These are phyloP conservation scores for Argyra leucocephala DNA, from an alignment of 2,888 invertebrate species.

Conservation along the genomic window DNA sequence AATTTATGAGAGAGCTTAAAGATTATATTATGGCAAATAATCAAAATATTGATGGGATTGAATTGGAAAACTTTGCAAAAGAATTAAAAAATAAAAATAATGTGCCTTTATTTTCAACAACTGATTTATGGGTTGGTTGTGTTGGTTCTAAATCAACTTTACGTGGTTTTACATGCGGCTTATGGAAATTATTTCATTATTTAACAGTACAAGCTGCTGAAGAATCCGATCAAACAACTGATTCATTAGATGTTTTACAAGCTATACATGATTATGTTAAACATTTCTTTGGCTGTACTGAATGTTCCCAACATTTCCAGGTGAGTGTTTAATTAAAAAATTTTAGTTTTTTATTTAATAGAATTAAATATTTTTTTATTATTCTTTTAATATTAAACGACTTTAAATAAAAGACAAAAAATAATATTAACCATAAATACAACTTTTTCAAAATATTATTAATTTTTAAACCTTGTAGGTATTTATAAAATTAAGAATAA, in stretches of 20 bases:
- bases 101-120: slow-evolving; percentile 47
- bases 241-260: slow-evolving; percentile 61
- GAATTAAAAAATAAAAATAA: slow-evolving; percentile 47
- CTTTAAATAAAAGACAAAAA: too few relatives aligned
- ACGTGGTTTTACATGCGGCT: slow-evolving; percentile 85
- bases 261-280: slow-evolving; percentile 83
- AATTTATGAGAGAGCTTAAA: slow-evolving; percentile 54
- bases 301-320: slow-evolving; percentile 83
- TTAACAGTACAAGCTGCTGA: slow-evolving; percentile 69
- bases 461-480: too few relatives aligned
- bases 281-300: slow-evolving; percentile 86
- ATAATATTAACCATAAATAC: too few relatives aligned
- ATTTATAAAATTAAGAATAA: too few relatives aligned
- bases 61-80: slow-evolving; percentile 49
- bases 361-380: too few relatives aligned
- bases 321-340: slow-evolving; percentile 30
- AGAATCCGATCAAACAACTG: slow-evolving; percentile 41
- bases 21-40: slow-evolving; percentile 47
- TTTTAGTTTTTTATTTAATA: too few relatives aligned
- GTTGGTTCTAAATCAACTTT: slow-evolving; percentile 60
- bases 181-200: slow-evolving; percentile 92
- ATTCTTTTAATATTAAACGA: too few relatives aligned
- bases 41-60: slow-evolving; percentile 50
- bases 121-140: slow-evolving; percentile 66
- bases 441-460: too few relatives aligned